Percentiles rank a stretch among this genome's conserved stretches.
Conservation (phyloP, 2,888 invertebrate species). For the Sipunculus nudus region DNA sequence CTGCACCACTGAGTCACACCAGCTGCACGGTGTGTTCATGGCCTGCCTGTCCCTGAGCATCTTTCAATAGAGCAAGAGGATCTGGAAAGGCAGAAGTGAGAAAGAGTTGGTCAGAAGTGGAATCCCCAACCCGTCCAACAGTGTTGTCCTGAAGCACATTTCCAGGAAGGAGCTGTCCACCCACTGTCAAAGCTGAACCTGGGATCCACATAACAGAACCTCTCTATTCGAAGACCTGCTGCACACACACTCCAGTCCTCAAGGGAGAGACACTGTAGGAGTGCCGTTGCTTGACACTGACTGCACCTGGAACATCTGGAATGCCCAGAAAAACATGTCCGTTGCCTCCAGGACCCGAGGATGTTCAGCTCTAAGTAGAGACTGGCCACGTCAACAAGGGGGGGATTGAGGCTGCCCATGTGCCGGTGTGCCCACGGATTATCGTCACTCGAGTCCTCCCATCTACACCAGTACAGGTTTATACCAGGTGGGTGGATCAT, state of each 20-base stretch:
- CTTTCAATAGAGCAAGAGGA: constrained; percentile 38
- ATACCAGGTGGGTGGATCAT: constrained; percentile 33
- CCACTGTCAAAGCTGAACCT: constrained; percentile 36
- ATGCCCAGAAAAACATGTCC: constrained; percentile 28
- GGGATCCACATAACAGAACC: constrained; percentile 25
- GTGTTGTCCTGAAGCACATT: constrained; percentile 26
- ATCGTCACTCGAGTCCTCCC: constrained; percentile 43
- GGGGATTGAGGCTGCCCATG: constrained; percentile 29
- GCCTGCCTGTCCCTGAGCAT: constrained; percentile 29
- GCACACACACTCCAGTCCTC: constrained; percentile 22
- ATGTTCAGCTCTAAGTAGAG: constrained; percentile 32
- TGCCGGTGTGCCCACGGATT: constrained; percentile 46
- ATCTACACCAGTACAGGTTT: constrained; percentile 36
- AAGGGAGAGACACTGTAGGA: constrained; percentile 30
- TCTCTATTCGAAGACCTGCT: constrained; percentile 25
- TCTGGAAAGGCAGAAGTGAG: constrained; percentile 25
- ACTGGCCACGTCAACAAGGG: constrained; percentile 32
- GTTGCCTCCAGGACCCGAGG: constrained; percentile 36
- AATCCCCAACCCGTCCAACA: constrained; percentile 23
- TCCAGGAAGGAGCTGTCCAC: constrained; percentile 27
- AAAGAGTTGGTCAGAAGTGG: constrained; percentile 21
- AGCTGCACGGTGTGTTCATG: constrained; percentile 38
- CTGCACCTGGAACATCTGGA: constrained; percentile 28
- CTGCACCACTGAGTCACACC: constrained; percentile 35
- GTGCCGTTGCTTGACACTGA: constrained; percentile 33